These are phyloP conservation scores for Astatoreochromis straeleni DNA, from an alignment of 2,113 vertebrate genomes.

Conservation along the genomic window DNA sequence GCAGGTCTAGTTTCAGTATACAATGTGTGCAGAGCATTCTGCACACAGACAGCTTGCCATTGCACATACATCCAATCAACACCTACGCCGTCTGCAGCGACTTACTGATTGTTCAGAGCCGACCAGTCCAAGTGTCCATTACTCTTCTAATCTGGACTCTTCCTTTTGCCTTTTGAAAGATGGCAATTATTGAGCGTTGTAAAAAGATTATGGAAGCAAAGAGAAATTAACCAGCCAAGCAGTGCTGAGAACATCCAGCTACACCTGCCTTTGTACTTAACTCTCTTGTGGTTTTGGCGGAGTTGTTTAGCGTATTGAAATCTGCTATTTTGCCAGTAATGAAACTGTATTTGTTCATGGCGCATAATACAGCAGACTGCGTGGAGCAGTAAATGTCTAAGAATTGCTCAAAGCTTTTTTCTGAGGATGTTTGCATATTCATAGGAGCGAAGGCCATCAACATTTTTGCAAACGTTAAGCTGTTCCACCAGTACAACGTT, in stretches of 20 bases:
- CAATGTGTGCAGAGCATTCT: not conserved
- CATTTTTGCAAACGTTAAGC: not conserved
- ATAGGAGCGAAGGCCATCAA: not conserved
- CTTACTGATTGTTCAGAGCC: not conserved
- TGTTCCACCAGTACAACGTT: not conserved
- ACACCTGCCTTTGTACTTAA: not conserved
- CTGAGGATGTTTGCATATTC: not conserved
- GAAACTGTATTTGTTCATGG: not conserved
- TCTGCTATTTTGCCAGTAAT: not conserved
- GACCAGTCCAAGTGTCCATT: not conserved
- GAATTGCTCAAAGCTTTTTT: not conserved
- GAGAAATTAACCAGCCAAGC: slow-evolving; percentile 38
- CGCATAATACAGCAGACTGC: not conserved
- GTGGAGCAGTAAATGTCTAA: not conserved
- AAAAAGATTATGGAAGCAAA: slow-evolving; percentile 40
- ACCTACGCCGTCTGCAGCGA: not conserved
- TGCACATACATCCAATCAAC: not conserved
- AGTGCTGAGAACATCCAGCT: not conserved
- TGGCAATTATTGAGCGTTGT: slow-evolving; percentile 27
- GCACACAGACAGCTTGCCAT: not conserved
- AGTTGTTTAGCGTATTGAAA: not conserved
- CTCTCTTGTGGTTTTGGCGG: not conserved
- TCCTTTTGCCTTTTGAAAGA: not conserved
- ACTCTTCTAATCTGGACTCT: not conserved
- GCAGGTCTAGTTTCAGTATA: not conserved